Conservation (phyloP, 2,888 invertebrate species). For the Thelaira solivaga region DNA sequence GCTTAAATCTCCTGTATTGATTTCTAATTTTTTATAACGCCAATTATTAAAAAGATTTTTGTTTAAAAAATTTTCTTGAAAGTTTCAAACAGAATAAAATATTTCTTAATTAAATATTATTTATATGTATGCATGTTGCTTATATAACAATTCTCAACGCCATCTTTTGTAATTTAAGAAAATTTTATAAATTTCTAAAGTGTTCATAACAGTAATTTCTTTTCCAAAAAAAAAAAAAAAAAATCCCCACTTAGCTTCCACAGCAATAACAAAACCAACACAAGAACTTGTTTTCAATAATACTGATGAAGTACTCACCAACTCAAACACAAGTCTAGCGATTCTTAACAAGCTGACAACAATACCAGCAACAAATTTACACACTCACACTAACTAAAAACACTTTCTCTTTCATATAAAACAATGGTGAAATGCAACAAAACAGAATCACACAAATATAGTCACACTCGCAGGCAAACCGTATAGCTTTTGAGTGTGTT, state of each 20-base stretch:
- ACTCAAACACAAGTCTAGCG: neutral
- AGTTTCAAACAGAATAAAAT: too few relatives aligned
- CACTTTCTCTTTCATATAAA: conserved; percentile 47
- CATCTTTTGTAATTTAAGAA: neutral
- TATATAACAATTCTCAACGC: too few relatives aligned
- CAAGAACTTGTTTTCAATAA: conserved; percentile 30
- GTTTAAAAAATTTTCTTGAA: too few relatives aligned
- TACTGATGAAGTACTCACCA: neutral
- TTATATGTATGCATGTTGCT: neutral
- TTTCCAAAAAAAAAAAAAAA: neutral
- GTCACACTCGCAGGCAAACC: too few relatives aligned
- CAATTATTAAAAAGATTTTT: too few relatives aligned
- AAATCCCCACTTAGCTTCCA: neutral
- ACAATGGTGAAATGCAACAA: conserved; percentile 46
- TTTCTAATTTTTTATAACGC: too few relatives aligned
- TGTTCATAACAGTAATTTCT: too few relatives aligned
- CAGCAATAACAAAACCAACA: neutral
- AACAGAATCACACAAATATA: too few relatives aligned
- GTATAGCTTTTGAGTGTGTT: too few relatives aligned
- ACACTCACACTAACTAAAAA: conserved; percentile 4
- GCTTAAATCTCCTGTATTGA: too few relatives aligned
- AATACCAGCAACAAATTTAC: conserved; percentile 11
- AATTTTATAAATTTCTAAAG: neutral
- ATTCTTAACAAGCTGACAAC: conserved; percentile 10
- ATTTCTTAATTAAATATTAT: too few relatives aligned